Base-by-base conservation (phyloP, 2,888 invertebrate species). In the Ophion slaviceki region DNA sequence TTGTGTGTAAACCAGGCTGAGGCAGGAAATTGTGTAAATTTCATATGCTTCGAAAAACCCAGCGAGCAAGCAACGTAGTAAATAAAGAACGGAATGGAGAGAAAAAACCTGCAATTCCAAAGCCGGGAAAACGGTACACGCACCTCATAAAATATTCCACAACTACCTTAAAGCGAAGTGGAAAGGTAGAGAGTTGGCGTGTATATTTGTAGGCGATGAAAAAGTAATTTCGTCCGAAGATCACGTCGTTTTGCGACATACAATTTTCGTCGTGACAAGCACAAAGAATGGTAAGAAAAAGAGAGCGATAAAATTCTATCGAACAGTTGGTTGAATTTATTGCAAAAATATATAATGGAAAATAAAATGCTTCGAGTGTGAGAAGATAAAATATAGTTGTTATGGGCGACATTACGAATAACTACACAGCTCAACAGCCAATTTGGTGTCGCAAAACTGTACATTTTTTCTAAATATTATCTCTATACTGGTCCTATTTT, bases 181-280 rank as follows among this genome's bases (percentile, higher is more conserved):
- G 8, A 66, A 7, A 36, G 36, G 32, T 17, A 2, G 6, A 59
- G 59, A 67, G 36, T 6, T 59, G 28, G 7, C 47, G 53, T 32
- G 71, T 24, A 7, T 70, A 20, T 10, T 24, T 53, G 70, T 24
- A n/a, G 28, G 28, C 14, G 6, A 24, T 57, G 17, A 57, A 17
- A 71, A 59, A 36, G 66, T 72, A n/a, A 71, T 57, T 72, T 36
- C 53, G 28, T 57, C 57, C 24, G 14, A 7, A n/a, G 32, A 72
- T 59, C 57, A 40, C n/a, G 36, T 32, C 64, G 24, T 66, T 62
- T 28, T 28, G 20, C 62, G 62, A 24, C 8, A 24, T 20, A 61
- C 20, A 20, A 61, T 61, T 61, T 61, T 8, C 11, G 20, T 61
- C 24, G 10, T 11, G 61, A 61, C 20, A 14, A n/a, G 20, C n/a